Base-by-base conservation (phyloP, 1,140 invertebrate genomes). In the Chrysomallon squamiferum region DNA sequence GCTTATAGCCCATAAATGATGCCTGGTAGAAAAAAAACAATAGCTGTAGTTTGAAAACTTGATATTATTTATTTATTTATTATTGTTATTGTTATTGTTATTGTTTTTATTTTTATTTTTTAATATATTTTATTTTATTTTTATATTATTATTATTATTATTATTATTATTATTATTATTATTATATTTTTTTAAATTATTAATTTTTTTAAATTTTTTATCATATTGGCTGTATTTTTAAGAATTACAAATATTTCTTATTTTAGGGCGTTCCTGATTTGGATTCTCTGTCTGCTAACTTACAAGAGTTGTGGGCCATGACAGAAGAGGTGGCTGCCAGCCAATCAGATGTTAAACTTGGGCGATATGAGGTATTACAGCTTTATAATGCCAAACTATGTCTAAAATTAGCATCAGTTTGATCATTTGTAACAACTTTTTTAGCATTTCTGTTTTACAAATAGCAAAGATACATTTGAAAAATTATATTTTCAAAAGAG, bases 241-340 rank as follows among this genome's bases (percentile, higher is more conserved):
- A n/a, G n/a, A n/a, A n/a, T n/a, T n/a, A n/a, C n/a, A 38, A 38
- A 15, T 38, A 38, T 38, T 38, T 62, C 20, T 59, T 65, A 15
- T 72, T 73, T n/a, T 69, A 84, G 79, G 77, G 78, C 25, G 65
- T 80, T 15, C 68, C 76, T 7, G 75, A 77, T 41, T 47, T 84
- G 35, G 73, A 78, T 20, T 41, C 63, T 1, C 57, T 84, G 15
- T 82, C 81, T 32, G 63, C 75, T 2, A 66, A 58, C 33, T 56
- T 84, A 47, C 82, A 84, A 57, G 74, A 83, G 71, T 63, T 84
- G 33, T 83, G 80, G 82, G 79, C 78, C 35, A 59, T 82, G 60
- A 72, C 77, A 7, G 76, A 82, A 54, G 76, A 79, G 22, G 77
- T 74, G n/a, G 50, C 72, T 18, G 59, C 69, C 11, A 74, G 68